Conservation (phyloP, 2,888 invertebrate species). For the Oxystoma pomonae region DNA sequence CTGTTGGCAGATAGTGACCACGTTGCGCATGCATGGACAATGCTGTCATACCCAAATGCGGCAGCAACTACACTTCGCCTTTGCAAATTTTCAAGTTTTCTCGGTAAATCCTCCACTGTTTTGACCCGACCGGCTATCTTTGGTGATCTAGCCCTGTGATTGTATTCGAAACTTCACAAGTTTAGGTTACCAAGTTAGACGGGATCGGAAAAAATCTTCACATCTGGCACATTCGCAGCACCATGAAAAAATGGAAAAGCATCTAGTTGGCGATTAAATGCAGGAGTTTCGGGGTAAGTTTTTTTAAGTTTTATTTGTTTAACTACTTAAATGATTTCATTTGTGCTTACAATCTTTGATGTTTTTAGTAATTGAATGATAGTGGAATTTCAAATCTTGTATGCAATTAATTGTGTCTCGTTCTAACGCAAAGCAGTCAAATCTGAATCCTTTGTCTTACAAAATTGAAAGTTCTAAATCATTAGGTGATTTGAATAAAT, state of each 20-base stretch:
- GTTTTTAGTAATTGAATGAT: too few relatives aligned
- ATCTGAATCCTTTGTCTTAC: background rate
- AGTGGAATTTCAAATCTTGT: too few relatives aligned
- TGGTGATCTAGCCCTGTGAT: background rate
- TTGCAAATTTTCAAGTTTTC: background rate
- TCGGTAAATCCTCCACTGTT: background rate
- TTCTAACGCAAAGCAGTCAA: too few relatives aligned
- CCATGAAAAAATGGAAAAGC: background rate
- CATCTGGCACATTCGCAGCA: background rate
- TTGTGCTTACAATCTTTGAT: too few relatives aligned
- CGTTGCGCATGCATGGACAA: background rate
- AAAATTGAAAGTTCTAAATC: background rate
- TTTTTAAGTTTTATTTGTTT: too few relatives aligned
- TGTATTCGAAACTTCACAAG: background rate
- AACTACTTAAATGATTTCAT: too few relatives aligned
- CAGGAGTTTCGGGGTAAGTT: too few relatives aligned
- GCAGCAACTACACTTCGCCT: background rate
- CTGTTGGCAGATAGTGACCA: background rate
- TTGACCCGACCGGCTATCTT: background rate
- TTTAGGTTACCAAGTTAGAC: background rate
- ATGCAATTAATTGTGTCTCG: too few relatives aligned
- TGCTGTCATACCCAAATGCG: background rate
- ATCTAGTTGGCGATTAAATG: too few relatives aligned
- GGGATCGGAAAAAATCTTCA: background rate
- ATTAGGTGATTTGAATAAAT: background rate